Evolutionary conservation across 30 jellyfish, hydroid and myxozoan species (phyloP).

Genomic region (Cassiopea andromeda): DNA sequence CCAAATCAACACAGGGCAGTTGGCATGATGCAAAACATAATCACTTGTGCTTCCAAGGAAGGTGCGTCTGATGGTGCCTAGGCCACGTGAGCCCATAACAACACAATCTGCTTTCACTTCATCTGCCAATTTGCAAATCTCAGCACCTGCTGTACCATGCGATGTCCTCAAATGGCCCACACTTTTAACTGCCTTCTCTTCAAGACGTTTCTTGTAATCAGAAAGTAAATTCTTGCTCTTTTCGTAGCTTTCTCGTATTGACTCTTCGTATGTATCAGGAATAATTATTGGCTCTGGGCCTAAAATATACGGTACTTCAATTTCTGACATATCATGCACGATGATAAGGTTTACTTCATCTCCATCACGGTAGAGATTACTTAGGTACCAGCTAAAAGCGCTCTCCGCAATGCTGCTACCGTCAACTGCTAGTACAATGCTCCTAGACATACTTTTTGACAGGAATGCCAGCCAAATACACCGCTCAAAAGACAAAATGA

Average conservation of each 20-base stretch:
- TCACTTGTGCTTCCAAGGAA: conserved; percentile 95
- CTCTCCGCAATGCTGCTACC: conserved; percentile 78
- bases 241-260: conserved; percentile 69
- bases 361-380: conserved; percentile 70
- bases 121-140: conserved; percentile 73
- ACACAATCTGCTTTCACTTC: conserved; percentile 72
- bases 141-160: conserved; percentile 83
- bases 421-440: conserved; percentile 73
- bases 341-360: conserved; percentile 73
- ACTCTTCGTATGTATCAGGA: conserved; percentile 73
- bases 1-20: conserved; percentile 74
- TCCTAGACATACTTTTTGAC: conserved; percentile 67
- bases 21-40: conserved; percentile 87
- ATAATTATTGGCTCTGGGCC: conserved; percentile 84
- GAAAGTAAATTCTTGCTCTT: conserved; percentile 64
- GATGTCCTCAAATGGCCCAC: conserved; percentile 72
- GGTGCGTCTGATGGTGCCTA: conserved; percentile 85
- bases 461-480: no score
- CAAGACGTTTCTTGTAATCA: conserved; percentile 63
- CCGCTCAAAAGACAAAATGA: background rate
- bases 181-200: conserved; percentile 70
- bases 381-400: conserved; percentile 85
- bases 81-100: conserved; percentile 91
- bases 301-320: conserved; percentile 64
- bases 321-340: conserved; percentile 82